Percentiles rank a stretch among this genome's conserved stretches.
phyloP scores from a whole-genome alignment of 2,113 vertebrate genomes.

The Elaphurus davidianus region DNA sequence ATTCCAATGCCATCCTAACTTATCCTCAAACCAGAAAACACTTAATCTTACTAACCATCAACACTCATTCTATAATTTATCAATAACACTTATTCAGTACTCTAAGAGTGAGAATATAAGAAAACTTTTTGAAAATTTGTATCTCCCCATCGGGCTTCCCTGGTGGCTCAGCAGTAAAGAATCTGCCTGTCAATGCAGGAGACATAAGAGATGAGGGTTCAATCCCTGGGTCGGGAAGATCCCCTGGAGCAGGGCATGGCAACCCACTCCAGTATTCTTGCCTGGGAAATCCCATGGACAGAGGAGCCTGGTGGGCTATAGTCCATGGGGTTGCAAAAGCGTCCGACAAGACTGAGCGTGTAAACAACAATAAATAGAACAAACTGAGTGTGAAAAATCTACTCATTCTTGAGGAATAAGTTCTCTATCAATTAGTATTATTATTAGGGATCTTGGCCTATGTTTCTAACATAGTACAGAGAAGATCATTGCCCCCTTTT shows the following conservation, averaged over 20 bases:
- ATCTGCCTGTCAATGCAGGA: background rate
- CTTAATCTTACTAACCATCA: background rate
- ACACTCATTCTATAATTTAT: background rate
- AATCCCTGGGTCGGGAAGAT: background rate
- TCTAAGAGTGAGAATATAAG: background rate
- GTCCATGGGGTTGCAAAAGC: background rate
- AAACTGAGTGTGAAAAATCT: background rate
- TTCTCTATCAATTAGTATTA: background rate
- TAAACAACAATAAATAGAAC: background rate
- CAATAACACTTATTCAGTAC: background rate
- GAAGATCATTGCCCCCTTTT: background rate
- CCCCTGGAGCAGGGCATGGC: background rate
- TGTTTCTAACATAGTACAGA: background rate
- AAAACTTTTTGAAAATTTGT: background rate
- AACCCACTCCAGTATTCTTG: background rate
- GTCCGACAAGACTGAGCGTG: accelerated
- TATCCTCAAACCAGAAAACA: background rate
- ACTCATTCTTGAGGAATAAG: background rate
- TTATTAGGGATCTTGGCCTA: background rate
- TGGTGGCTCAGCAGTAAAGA: background rate
- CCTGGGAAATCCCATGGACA: background rate
- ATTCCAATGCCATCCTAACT: background rate
- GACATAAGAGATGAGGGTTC: background rate
- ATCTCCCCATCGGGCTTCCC: background rate
- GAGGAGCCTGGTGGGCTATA: background rate